Conservation (phyloP, 2,113 vertebrate species). For the Turnix velox region DNA sequence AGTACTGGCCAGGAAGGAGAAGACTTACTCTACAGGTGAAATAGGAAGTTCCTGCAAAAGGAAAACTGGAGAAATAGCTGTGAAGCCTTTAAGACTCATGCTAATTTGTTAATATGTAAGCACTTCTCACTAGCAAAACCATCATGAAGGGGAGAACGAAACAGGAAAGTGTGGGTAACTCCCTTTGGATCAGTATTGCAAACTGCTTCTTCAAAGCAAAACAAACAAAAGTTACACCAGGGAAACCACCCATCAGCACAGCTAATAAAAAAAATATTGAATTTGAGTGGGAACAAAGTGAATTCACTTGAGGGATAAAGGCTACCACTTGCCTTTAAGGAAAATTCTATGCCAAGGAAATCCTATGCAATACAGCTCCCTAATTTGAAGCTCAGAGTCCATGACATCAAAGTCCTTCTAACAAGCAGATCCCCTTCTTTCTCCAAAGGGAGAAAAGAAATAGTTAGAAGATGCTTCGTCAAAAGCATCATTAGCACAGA, state of each 20-base stretch:
- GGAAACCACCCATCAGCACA: background rate
- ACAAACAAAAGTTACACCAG: background rate
- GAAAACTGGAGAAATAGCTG: background rate
- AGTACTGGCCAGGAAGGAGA: background rate
- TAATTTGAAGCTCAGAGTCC: background rate
- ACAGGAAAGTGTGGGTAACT: fast-evolving
- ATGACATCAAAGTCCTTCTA: background rate
- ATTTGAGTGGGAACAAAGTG: background rate
- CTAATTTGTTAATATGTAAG: background rate
- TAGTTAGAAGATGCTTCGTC: background rate
- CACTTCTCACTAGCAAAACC: background rate
- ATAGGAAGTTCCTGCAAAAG: background rate
- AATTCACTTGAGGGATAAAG: background rate
- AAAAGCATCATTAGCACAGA: background rate
- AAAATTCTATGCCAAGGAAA: background rate
- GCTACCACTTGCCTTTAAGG: fast-evolving
- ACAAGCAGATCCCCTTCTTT: background rate
- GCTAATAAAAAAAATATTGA: background rate
- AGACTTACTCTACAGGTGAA: background rate
- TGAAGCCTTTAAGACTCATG: background rate
- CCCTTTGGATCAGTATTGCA: background rate
- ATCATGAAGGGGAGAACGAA: background rate
- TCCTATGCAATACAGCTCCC: background rate
- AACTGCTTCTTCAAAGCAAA: background rate
- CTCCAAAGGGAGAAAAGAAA: background rate